A percentile compares a stretch with the other conserved stretches of the same genome.
phyloP scores from a whole-genome alignment of 2,113 vertebrate genomes.

The Ciconia stormi region DNA sequence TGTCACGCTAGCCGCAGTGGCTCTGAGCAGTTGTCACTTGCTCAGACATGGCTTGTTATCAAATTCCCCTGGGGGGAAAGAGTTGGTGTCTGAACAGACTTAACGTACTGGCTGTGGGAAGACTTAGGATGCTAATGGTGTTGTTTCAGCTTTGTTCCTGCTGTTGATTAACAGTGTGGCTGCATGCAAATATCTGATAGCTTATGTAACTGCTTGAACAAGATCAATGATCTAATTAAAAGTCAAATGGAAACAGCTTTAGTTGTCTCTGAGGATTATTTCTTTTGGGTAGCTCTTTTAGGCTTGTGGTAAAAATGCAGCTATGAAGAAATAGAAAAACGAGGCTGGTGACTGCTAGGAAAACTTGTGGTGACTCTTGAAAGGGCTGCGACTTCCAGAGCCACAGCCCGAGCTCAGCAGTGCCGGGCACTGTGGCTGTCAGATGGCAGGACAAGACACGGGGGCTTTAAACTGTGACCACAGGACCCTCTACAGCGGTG shows the following conservation, averaged over 20 bases:
- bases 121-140: neutral
- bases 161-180: slow-evolving; percentile 26
- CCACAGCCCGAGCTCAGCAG: neutral
- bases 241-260: slow-evolving; percentile 24
- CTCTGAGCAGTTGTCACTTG: neutral
- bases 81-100: neutral
- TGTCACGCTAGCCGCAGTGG: neutral
- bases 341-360: neutral
- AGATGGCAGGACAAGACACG: neutral
- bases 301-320: neutral
- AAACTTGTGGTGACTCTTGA: neutral
- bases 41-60: neutral
- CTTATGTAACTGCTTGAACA: slow-evolving; percentile 7
- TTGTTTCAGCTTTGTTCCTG: neutral
- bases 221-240: slow-evolving; percentile 49
- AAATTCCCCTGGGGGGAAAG: neutral
- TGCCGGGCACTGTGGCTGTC: neutral
- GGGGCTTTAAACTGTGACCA: neutral
- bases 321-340: neutral
- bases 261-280: neutral
- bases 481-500: neutral
- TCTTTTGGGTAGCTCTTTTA: neutral
- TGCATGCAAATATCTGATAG: slow-evolving; percentile 24
- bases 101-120: neutral
- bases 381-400: neutral